Evolutionary conservation across 1,140 invertebrate genomes (phyloP), one percentile per base, ranked within the genome.

Genomic region (Dendrolimus kikuchii): DNA sequence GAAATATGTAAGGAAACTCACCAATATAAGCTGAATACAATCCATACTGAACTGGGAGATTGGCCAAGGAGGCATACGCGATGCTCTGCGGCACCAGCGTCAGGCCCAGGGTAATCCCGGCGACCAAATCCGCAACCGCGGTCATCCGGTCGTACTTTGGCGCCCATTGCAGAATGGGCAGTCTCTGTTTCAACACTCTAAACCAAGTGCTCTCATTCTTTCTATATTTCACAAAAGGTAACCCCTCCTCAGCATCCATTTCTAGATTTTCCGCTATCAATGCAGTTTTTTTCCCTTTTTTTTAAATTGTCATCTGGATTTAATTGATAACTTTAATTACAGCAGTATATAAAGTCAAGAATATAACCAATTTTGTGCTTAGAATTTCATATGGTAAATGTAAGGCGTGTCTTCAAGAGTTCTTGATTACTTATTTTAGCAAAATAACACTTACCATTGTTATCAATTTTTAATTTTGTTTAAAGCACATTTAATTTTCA

Each of bases 41-140:
- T 77, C 92, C 92, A 68, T 89, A 89, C 81, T 96, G 91, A 1
- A 92, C 89, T 3, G 90, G 91, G 42, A 95, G 76, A n/a, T 91
- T 91, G 5, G 94, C 94, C 37, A 96, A 81, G 41, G 91, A 84
- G 6, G 95, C 94, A 74, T 95, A 96, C 5, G 94, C 94, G 41
- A 96, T 92, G 63, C 93, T 94, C 77, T 96, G 95, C 1, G 95
- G 95, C 47, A 96, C 94, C 62, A 96, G 90, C 0, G 93, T 95
- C 5, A 96, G 80, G 3, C 94, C 94, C 9, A 96, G 81, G 1
- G 94, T 95, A 41, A 95, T 81, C 40, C 95, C 95, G 5, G 94
- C 94, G 53, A 94, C 90, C 6, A 92, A 55, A 82, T 95, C 93
- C 4, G 91, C 89, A 5, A 91, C 64, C 0, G 90, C 91, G 39